Evolutionary conservation across 1,140 invertebrate species (phyloP).

Genomic region (Trachelipus rathkii): DNA sequence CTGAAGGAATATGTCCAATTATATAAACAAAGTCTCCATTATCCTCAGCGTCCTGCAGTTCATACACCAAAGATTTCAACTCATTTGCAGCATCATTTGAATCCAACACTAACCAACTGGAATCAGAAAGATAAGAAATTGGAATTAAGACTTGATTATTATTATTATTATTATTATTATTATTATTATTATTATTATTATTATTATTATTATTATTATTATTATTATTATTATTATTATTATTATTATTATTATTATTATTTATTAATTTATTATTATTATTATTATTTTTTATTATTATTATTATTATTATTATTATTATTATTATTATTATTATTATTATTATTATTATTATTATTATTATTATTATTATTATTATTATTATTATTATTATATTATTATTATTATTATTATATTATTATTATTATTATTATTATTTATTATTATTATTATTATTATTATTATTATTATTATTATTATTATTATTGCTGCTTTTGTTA

Average conservation of each 20-base stretch:
- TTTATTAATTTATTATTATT: background rate
- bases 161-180: no score
- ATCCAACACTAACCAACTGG: background rate
- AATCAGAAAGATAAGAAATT: no score
- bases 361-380: slow-evolving; percentile 1
- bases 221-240: background rate
- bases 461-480: no score
- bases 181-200: no score
- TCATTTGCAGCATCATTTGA: background rate
- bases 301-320: background rate
- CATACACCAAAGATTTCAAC: background rate
- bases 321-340: background rate
- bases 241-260: background rate
- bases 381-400: background rate
- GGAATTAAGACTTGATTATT: no score
- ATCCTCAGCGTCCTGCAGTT: background rate
- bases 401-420: background rate
- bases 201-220: background rate
- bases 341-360: slow-evolving; percentile 6
- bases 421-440: no score
- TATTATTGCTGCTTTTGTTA: no score
- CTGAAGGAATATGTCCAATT: background rate
- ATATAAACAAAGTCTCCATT: background rate
- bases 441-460: no score
- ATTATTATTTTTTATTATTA: slow-evolving; percentile 1